phyloP scores from a whole-genome alignment of 2,113 vertebrate genomes.

The Engystomops pustulosus region DNA sequence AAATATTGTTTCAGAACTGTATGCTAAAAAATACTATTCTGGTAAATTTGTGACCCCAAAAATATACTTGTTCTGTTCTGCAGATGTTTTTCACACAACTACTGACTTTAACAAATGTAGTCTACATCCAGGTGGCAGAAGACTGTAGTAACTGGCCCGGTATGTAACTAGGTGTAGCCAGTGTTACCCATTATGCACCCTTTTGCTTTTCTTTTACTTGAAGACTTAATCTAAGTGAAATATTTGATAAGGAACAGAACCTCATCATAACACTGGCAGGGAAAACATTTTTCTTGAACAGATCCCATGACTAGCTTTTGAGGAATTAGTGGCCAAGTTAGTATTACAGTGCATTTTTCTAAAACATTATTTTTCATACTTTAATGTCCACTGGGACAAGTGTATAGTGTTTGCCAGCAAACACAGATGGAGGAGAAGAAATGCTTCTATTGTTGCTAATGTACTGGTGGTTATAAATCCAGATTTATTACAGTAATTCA shows the following conservation, averaged over 20 bases:
- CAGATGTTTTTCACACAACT: too few relatives aligned
- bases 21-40: too few relatives aligned
- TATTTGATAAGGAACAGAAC: background rate
- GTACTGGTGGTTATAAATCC: background rate
- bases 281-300: constrained; percentile 16
- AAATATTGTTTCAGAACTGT: too few relatives aligned
- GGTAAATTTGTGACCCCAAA: too few relatives aligned
- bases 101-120: too few relatives aligned
- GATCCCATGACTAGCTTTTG: constrained; percentile 11
- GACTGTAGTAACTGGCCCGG: background rate
- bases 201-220: background rate
- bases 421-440: constrained; percentile 25
- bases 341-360: background rate
- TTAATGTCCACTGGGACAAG: background rate
- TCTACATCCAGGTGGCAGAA: background rate
- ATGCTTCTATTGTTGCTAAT: background rate
- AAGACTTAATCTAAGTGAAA: background rate
- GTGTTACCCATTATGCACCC: background rate
- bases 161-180: background rate
- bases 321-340: constrained; percentile 23
- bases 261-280: constrained; percentile 31
- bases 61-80: too few relatives aligned
- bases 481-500: too few relatives aligned
- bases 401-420: constrained; percentile 1
- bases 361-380: constrained; percentile 30